phyloP scores from a whole-genome alignment of 2,797 vertebrate genomes.

The Esox lucius region DNA sequence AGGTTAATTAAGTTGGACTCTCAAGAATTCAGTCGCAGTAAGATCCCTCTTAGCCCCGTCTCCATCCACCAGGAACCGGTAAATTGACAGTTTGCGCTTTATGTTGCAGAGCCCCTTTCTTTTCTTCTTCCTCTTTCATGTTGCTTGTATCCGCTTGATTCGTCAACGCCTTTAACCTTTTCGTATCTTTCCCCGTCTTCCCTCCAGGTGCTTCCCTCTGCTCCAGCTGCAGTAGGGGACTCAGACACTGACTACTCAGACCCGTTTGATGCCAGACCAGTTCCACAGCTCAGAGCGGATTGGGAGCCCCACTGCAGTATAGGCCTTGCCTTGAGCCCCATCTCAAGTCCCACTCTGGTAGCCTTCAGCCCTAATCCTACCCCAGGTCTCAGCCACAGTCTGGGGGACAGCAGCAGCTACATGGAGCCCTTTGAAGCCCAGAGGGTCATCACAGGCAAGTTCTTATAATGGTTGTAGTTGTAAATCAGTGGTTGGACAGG shows the following conservation, averaged over 20 bases:
- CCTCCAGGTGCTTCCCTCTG: conserved; percentile 70
- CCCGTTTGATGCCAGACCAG: conserved; percentile 83
- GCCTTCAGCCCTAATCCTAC: background rate
- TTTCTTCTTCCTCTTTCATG: conserved; percentile 7
- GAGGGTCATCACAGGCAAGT: conserved; percentile 73
- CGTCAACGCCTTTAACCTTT: background rate
- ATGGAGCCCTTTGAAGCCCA: conserved; percentile 87
- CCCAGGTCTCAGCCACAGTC: background rate
- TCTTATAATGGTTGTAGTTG: too few species aligned
- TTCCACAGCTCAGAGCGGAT: conserved; percentile 43
- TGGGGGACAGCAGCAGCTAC: conserved; percentile 77
- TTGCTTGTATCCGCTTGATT: conserved; percentile 10
- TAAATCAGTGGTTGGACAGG: too few species aligned
- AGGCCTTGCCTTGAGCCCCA: background rate
- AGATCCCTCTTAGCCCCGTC: conserved; percentile 72
- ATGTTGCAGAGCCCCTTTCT: background rate
- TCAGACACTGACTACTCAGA: conserved; percentile 82
- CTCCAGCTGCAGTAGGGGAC: conserved; percentile 46
- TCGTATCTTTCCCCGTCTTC: background rate
- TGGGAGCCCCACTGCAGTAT: conserved; percentile 57
- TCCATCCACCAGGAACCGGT: conserved; percentile 76
- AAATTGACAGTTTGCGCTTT: conserved; percentile 36
- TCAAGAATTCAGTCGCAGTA: conserved; percentile 80
- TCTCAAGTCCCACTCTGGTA: background rate
- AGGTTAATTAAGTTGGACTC: conserved; percentile 92